Conservation (phyloP, 2,888 invertebrate genomes). For the Eretmocerus hayati region DNA sequence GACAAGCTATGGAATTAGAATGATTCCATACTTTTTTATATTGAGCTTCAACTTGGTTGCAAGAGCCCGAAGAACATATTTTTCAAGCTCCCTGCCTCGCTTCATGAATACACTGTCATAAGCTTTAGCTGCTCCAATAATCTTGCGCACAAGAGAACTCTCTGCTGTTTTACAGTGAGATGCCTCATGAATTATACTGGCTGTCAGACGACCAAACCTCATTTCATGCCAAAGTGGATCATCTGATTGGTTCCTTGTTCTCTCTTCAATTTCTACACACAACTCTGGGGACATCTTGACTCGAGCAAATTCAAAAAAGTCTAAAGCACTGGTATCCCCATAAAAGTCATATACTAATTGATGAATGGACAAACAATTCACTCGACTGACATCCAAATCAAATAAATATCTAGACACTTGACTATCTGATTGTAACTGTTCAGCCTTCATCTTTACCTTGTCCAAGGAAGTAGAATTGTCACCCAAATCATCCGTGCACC, state of each 20-base stretch:
- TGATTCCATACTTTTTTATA: neutral
- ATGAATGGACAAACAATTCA: neutral
- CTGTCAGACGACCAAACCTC: constrained; percentile 7
- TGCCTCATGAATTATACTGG: constrained; percentile 3
- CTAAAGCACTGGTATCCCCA: neutral
- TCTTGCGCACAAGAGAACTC: neutral
- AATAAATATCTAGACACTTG: constrained; percentile 3
- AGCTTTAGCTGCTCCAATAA: constrained; percentile 8
- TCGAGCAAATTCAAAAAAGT: neutral
- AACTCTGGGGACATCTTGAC: neutral
- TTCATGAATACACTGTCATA: constrained; percentile 5
- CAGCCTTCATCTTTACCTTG: neutral
- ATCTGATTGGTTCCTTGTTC: too few species aligned
- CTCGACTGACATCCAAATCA: neutral
- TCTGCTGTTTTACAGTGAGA: constrained; percentile 2
- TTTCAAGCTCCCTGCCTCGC: constrained; percentile 1
- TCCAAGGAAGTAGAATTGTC: neutral
- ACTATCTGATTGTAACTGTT: constrained; percentile 5
- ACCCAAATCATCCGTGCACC: too few species aligned
- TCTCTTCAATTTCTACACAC: neutral
- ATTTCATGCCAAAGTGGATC: constrained; percentile 6
- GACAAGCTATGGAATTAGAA: neutral
- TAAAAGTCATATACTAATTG: too few species aligned
- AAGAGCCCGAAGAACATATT: neutral
- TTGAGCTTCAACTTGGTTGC: neutral